Conservation (phyloP, 2,113 vertebrate genomes). For the Holacanthus passer region DNA sequence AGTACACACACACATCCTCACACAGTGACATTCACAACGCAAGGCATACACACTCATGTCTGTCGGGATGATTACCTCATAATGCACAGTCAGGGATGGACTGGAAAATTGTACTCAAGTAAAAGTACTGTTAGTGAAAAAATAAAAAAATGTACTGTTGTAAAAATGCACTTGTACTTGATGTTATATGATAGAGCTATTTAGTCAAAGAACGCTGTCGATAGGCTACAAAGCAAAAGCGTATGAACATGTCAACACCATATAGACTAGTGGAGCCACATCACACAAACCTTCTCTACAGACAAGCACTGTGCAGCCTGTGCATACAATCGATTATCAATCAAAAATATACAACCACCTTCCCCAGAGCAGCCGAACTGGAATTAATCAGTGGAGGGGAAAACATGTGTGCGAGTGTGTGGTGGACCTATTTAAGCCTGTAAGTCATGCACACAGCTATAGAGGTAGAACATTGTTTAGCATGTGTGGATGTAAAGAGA, state of each 20-base stretch:
- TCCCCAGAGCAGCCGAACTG: too few relatives aligned
- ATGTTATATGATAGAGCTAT: too few relatives aligned
- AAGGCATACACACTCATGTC: conserved; percentile 5
- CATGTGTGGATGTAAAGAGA: not conserved
- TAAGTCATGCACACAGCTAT: conserved; percentile 6
- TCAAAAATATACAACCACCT: not conserved
- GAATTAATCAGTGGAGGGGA: too few relatives aligned
- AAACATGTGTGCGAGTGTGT: conserved; percentile 17
- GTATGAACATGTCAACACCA: not conserved
- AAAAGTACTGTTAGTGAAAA: too few relatives aligned
- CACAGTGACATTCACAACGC: conserved; percentile 28
- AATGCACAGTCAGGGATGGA: conserved; percentile 7
- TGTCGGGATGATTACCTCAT: conserved; percentile 53
- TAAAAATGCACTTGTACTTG: not conserved
- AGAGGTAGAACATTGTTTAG: conserved; percentile 11
- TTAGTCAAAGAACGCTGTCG: too few relatives aligned
- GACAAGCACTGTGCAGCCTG: not conserved
- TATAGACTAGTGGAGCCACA: not conserved
- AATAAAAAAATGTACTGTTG: too few relatives aligned
- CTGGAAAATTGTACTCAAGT: not conserved
- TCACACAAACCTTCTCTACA: not conserved
- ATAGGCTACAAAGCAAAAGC: not conserved
- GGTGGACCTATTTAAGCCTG: not conserved
- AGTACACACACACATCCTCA: conserved; percentile 5
- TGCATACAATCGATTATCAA: not conserved